Conservation (phyloP, 2,113 vertebrate species). For the Microcebus griseorufus region DNA sequence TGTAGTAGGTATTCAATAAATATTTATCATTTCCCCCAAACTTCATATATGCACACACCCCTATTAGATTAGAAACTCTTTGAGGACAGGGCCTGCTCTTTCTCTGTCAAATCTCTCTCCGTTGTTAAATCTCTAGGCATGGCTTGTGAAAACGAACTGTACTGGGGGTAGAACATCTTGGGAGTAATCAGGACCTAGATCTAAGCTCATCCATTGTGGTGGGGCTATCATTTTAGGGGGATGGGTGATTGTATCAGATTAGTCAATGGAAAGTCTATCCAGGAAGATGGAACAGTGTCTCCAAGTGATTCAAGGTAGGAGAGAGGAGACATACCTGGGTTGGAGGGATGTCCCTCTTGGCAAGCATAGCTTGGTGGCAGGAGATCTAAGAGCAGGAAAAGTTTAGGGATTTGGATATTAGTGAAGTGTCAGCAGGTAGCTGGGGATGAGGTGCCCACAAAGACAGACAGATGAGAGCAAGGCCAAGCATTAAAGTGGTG, state of each 20-base stretch:
- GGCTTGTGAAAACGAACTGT: background rate
- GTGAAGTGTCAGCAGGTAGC: background rate
- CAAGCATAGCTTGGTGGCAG: background rate
- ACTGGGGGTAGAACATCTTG: background rate
- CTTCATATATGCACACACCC: background rate
- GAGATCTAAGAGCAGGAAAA: background rate
- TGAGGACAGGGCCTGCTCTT: background rate
- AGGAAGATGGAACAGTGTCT: background rate
- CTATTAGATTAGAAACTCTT: slow-evolving; percentile 36
- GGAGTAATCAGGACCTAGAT: background rate
- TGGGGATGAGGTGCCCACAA: background rate
- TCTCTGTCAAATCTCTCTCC: background rate
- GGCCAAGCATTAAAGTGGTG: background rate
- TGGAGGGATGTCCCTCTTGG: background rate
- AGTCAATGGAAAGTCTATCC: background rate
- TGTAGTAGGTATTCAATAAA: background rate
- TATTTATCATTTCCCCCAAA: background rate
- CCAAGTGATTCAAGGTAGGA: background rate
- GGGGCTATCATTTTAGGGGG: background rate
- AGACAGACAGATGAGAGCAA: background rate
- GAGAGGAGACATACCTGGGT: background rate
- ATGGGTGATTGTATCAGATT: background rate
- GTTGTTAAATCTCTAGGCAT: background rate
- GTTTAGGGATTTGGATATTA: background rate
- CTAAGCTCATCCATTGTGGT: background rate